Evolutionary conservation across 2,888 invertebrate species (phyloP).

Genomic region (Drosophila limbata): DNA sequence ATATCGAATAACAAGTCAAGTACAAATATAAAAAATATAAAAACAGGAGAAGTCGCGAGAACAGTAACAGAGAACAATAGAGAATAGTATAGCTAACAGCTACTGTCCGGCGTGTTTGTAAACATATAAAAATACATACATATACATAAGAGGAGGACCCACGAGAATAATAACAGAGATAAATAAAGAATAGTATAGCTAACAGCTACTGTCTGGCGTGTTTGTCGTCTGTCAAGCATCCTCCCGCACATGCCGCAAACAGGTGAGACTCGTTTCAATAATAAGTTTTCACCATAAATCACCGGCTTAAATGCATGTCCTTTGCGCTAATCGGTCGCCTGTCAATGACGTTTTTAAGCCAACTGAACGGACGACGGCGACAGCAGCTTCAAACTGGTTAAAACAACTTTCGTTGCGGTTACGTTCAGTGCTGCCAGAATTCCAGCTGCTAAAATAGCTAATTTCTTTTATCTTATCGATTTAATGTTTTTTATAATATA

Average conservation of each 20-base stretch:
- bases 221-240: slow-evolving; percentile 25
- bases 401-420: slow-evolving; percentile 71
- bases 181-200: not conserved
- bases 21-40: too few species aligned
- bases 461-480: too few species aligned
- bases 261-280: slow-evolving; percentile 43
- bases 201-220: not conserved
- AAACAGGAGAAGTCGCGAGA: too few species aligned
- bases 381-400: slow-evolving; percentile 57
- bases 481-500: too few species aligned
- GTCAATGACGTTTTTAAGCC: slow-evolving; percentile 17
- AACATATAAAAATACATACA: too few species aligned
- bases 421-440: too few species aligned
- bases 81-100: not conserved
- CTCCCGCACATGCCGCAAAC: slow-evolving; percentile 31
- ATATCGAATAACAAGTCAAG: too few species aligned
- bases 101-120: not conserved
- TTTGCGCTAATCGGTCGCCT: slow-evolving; percentile 50
- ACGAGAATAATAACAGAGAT: too few species aligned
- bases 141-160: too few species aligned
- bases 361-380: not conserved
- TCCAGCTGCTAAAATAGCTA: too few species aligned
- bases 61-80: not conserved
- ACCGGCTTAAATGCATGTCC: slow-evolving; percentile 45
- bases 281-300: slow-evolving; percentile 51